Evolutionary conservation across 2,797 vertebrate genomes (phyloP).

Genomic region (Alcedo quadribrachys): DNA sequence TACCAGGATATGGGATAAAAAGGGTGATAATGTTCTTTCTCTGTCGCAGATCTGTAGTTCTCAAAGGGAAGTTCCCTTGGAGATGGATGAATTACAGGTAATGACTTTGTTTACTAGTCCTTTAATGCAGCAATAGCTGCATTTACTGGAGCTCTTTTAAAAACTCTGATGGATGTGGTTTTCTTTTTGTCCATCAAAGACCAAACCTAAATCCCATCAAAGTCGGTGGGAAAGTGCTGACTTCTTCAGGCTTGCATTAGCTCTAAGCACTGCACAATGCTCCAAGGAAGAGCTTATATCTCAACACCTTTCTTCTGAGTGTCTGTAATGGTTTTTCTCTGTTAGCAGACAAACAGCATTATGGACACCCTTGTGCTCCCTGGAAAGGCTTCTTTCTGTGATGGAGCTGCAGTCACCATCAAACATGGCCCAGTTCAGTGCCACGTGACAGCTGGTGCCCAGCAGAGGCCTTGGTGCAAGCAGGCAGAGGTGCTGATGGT

Average conservation of each 20-base stretch:
- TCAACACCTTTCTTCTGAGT: background rate
- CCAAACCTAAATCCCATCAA: background rate
- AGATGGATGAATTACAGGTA: conserved; percentile 40
- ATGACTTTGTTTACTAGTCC: conserved; percentile 56
- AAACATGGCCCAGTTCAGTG: background rate
- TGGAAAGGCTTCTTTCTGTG: background rate
- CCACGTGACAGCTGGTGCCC: background rate
- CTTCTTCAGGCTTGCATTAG: background rate
- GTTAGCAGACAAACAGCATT: background rate
- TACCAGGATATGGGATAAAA: conserved; percentile 23
- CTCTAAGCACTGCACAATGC: background rate
- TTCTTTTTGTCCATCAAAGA: background rate
- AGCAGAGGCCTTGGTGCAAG: background rate
- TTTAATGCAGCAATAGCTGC: conserved; percentile 6
- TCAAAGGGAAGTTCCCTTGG: background rate
- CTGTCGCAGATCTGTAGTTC: conserved; percentile 24
- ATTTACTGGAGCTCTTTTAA: background rate
- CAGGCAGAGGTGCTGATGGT: background rate
- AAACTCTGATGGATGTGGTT: background rate
- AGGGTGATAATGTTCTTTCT: conserved; percentile 31
- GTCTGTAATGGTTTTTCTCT: background rate
- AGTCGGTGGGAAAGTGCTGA: background rate
- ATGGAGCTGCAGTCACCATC: background rate
- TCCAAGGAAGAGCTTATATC: background rate
- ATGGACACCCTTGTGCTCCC: background rate